Base-by-base conservation (phyloP, 2,888 invertebrate genomes). In the Acanthosepion lycidas region DNA sequence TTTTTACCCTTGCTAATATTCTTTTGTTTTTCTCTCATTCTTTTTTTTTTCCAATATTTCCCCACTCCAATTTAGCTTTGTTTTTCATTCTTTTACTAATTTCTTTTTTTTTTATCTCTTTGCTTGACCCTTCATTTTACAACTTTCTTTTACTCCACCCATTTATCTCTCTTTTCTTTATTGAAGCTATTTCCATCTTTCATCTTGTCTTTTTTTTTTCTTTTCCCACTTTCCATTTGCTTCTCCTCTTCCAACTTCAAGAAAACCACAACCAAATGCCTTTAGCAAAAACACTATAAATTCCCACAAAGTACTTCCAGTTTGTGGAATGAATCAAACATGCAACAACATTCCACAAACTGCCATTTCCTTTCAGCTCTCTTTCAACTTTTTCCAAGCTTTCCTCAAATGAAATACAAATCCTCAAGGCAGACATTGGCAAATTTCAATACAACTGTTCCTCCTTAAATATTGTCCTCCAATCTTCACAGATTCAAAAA, bases 281-380 rank as follows among this genome's bases (percentile, higher is more conserved):
- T n/a, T n/a, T 15, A n/a, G 78, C n/a, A 1, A 78, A 78, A 78
- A n/a, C 78, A 78, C 78, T n/a, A n/a, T 78, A 78, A n/a, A 78
- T 78, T 78, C 78, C n/a, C 4, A 78, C 78, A 78, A 78, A 78
- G 78, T 78, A n/a, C 78, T 78, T 78, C 78, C n/a, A 78, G 78
- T n/a, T 78, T 78, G n/a, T 18, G n/a, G n/a, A 78, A 78, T 78
- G 78, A 78, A 78, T 78, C 78, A 78, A 78, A 78, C 78, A 78
- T 3, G 33, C 15, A 78, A n/a, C n/a, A n/a, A n/a, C 15, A 23
- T 20, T 23, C 59, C 59, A 20, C 59, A 6, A 23, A 59, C 59
- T 59, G 59, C 23, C 59, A 78, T 78, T 78, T 78, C 78, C 78
- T 78, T 33, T n/a, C n/a, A 15, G 15, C 33, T 78, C 78, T 78